phyloP scores from a whole-genome alignment of 2,113 vertebrate genomes.

The Maccullochella peelii region DNA sequence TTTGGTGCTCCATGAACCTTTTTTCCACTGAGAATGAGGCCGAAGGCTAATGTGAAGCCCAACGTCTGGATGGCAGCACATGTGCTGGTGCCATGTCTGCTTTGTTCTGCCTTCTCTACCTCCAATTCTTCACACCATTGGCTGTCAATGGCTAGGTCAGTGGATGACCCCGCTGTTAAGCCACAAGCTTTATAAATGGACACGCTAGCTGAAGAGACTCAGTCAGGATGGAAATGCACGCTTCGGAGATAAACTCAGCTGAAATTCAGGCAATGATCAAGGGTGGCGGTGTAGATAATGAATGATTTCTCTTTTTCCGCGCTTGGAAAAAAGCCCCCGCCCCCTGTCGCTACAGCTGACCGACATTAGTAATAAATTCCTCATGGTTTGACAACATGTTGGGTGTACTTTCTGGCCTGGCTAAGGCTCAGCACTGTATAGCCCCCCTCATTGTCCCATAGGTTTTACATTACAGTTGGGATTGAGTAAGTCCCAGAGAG shows the following conservation, averaged over 20 bases:
- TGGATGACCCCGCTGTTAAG: constrained; percentile 64
- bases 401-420: constrained; percentile 74
- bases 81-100: constrained; percentile 57
- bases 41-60: constrained; percentile 54
- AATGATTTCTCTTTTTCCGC: constrained; percentile 77
- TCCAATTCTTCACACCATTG: constrained; percentile 68
- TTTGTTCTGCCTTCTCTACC: constrained; percentile 71
- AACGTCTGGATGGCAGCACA: constrained; percentile 46
- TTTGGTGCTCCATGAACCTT: constrained; percentile 7
- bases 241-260: constrained; percentile 78
- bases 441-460: constrained; percentile 73
- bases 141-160: constrained; percentile 70
- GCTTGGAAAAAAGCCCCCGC: constrained; percentile 61
- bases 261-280: constrained; percentile 76
- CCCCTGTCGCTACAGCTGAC: constrained; percentile 80
- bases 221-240: constrained; percentile 75
- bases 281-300: constrained; percentile 74
- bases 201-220: constrained; percentile 53
- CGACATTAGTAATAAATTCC: constrained; percentile 87
- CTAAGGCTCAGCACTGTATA: constrained; percentile 57
- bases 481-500: constrained; percentile 71
- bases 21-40: constrained; percentile 17
- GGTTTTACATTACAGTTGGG: constrained; percentile 83
- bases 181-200: constrained; percentile 76
- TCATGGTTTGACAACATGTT: constrained; percentile 83